A percentile compares a stretch with the other conserved stretches of the same genome.
These are phyloP conservation scores for Ornithoptera priamus DNA, from an alignment of 2,888 invertebrate species.

Conservation along the genomic window DNA sequence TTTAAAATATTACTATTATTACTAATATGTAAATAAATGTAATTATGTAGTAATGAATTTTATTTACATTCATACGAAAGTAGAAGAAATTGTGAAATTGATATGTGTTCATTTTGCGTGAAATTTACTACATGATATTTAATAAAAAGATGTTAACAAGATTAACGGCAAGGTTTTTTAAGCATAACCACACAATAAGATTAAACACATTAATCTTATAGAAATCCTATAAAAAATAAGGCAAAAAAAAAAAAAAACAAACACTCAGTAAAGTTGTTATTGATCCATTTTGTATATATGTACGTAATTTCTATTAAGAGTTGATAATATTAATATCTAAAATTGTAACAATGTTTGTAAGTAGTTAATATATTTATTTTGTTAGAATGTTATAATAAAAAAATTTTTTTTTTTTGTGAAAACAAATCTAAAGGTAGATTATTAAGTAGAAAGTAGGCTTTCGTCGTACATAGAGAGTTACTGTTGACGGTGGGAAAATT, in stretches of 20 bases:
- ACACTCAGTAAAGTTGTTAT: background rate
- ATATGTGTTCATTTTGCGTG: too few relatives aligned
- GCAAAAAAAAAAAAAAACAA: background rate
- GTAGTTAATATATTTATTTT: background rate
- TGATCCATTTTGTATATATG: background rate
- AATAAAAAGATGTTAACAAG: too few relatives aligned
- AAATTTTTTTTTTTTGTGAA: background rate
- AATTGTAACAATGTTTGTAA: background rate
- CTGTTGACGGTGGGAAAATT: slow-evolving; percentile 37
- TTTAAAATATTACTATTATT: too few relatives aligned
- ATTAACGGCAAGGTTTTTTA: too few relatives aligned
- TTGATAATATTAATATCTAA: background rate
- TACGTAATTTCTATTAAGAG: background rate
- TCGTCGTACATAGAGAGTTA: slow-evolving; percentile 36
- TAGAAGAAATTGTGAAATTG: too few relatives aligned
- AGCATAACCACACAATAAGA: too few relatives aligned
- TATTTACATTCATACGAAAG: background rate
- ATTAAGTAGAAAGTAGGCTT: slow-evolving; percentile 38
- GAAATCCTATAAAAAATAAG: background rate
- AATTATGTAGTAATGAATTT: background rate
- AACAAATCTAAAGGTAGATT: slow-evolving; percentile 29
- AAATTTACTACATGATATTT: too few relatives aligned
- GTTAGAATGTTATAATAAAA: background rate
- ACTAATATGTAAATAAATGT: too few relatives aligned
- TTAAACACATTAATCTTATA: background rate